Conservation (phyloP, 2,797 vertebrate species). For the Melopsittacus undulatus region DNA sequence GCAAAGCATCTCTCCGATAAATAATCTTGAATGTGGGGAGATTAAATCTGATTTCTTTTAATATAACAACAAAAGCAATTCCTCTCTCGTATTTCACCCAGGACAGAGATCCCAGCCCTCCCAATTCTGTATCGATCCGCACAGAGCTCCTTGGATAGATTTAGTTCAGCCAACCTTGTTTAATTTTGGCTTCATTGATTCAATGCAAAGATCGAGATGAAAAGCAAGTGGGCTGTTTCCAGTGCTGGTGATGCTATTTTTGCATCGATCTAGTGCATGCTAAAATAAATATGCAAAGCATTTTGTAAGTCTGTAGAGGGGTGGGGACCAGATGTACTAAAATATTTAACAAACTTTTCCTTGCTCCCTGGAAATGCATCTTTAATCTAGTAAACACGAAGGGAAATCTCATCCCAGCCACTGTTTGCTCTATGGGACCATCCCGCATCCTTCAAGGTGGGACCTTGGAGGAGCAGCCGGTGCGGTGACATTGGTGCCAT, state of each 20-base stretch:
- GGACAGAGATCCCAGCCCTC: slow-evolving; percentile 10
- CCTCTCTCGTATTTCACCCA: slow-evolving; percentile 39
- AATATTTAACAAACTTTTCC: slow-evolving; percentile 73
- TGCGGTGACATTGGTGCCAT: neutral
- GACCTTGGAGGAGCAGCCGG: neutral
- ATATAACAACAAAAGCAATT: slow-evolving; percentile 43
- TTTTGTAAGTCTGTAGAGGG: slow-evolving; percentile 45
- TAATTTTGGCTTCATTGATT: slow-evolving; percentile 72
- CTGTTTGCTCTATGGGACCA: neutral
- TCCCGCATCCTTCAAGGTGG: neutral
- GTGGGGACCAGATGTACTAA: slow-evolving; percentile 51
- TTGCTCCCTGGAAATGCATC: neutral
- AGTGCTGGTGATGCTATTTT: slow-evolving; percentile 65
- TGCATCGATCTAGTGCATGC: slow-evolving; percentile 59
- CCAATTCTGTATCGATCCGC: slow-evolving; percentile 51
- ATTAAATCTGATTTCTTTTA: slow-evolving; percentile 17
- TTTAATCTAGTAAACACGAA: slow-evolving; percentile 24
- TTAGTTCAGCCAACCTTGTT: slow-evolving; percentile 58
- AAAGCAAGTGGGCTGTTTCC: slow-evolving; percentile 65
- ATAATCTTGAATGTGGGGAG: slow-evolving; percentile 1
- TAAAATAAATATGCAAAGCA: slow-evolving; percentile 68
- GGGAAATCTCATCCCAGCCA: neutral
- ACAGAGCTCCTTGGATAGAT: slow-evolving; percentile 57
- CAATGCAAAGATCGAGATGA: slow-evolving; percentile 54
- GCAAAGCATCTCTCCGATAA: slow-evolving; percentile 23